These are phyloP conservation scores for Cossypha caffra DNA, from an alignment of 2,797 vertebrate genomes.

Conservation along the genomic window DNA sequence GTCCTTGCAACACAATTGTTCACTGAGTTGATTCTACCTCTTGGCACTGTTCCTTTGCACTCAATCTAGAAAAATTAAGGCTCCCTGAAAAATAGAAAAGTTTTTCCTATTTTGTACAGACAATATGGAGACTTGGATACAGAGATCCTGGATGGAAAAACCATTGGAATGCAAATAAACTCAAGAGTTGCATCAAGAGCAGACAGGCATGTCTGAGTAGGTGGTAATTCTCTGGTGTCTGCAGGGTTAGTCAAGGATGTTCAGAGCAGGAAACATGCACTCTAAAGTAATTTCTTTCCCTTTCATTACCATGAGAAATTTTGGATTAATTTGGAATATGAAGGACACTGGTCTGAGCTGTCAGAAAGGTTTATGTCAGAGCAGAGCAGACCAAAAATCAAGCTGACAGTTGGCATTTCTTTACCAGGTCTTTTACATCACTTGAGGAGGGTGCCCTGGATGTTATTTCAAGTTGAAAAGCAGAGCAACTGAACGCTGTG, in stretches of 20 bases:
- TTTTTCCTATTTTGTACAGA: not conserved
- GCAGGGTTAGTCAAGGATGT: slow-evolving; percentile 37
- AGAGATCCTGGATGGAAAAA: not conserved
- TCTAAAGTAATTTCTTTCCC: slow-evolving; percentile 10
- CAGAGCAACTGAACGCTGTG: not conserved
- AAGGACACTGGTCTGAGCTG: slow-evolving; percentile 58
- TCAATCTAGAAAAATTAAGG: not conserved
- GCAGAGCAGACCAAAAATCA: slow-evolving; percentile 29
- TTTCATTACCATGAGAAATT: slow-evolving; percentile 47
- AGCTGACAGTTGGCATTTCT: slow-evolving; percentile 63
- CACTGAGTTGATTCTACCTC: not conserved
- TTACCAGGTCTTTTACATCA: slow-evolving; percentile 38
- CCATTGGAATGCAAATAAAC: not conserved
- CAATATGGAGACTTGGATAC: not conserved
- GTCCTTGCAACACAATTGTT: not conserved
- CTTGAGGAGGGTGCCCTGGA: slow-evolving; percentile 9
- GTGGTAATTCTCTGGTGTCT: slow-evolving; percentile 36
- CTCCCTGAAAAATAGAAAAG: not conserved
- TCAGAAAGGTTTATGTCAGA: slow-evolving; percentile 44
- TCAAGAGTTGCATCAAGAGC: not conserved
- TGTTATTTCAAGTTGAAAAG: slow-evolving; percentile 40
- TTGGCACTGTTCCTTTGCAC: not conserved
- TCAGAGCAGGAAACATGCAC: slow-evolving; percentile 4
- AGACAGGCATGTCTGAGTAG: not conserved
- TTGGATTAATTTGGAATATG: slow-evolving; percentile 40